These are phyloP conservation scores for Drosophila truncata DNA, from an alignment of 1,140 invertebrate genomes.

Conservation along the genomic window DNA sequence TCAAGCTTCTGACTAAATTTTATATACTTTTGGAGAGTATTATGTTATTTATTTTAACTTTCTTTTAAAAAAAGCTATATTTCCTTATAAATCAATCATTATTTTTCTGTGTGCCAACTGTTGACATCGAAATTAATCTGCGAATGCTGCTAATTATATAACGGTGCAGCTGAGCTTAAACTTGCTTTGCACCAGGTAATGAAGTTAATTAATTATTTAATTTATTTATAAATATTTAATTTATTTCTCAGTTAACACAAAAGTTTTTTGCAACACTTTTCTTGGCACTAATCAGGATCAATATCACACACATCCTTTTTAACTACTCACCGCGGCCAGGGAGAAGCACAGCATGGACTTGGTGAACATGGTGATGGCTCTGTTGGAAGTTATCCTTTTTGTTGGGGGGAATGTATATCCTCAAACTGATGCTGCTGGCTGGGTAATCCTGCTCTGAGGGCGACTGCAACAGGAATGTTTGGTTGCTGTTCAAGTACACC, in stretches of 20 bases:
- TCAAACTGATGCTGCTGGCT: conserved; percentile 22
- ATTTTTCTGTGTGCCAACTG: neutral
- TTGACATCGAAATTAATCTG: conserved; percentile 14
- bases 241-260: neutral
- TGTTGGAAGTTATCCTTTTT: conserved; percentile 34
- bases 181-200: conserved; percentile 8
- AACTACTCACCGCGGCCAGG: conserved; percentile 74
- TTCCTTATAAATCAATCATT: neutral
- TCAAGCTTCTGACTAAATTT: no score
- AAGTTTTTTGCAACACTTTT: conserved; percentile 19
- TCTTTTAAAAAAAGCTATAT: no score
- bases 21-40: no score
- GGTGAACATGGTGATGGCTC: conserved; percentile 61
- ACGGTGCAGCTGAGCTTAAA: conserved; percentile 24
- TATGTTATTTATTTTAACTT: no score
- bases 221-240: neutral
- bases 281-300: conserved; percentile 34
- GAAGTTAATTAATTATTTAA: conserved; percentile 1
- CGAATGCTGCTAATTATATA: conserved; percentile 22
- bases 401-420: conserved; percentile 19
- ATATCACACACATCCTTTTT: conserved; percentile 19
- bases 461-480: conserved; percentile 84
- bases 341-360: conserved; percentile 64
- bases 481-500: conserved; percentile 64
- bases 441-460: conserved; percentile 65